Evolutionary conservation across 2,797 vertebrate genomes (phyloP).

Genomic region (Urophycis tenuis): DNA sequence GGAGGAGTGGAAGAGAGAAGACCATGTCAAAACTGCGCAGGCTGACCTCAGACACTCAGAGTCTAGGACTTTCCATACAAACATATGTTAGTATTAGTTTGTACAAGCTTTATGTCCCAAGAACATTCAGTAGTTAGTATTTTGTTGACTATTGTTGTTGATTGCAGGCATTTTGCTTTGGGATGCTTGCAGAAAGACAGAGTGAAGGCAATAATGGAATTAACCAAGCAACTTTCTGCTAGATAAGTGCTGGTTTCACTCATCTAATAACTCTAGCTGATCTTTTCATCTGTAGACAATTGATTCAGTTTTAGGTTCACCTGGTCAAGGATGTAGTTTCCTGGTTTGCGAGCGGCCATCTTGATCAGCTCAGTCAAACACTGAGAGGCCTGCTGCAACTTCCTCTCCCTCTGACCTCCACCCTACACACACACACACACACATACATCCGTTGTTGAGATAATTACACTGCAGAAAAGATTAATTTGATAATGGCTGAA

Average conservation of each 20-base stretch:
- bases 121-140: background rate
- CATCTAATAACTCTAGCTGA: background rate
- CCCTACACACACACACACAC: conserved; percentile 44
- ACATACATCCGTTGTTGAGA: background rate
- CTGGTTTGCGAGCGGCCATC: conserved; percentile 72
- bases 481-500: background rate
- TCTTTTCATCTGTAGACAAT: background rate
- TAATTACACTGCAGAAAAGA: background rate
- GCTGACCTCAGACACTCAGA: background rate
- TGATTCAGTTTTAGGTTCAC: conserved; percentile 50
- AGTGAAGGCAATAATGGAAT: background rate
- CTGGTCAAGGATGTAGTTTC: conserved; percentile 91
- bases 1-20: background rate
- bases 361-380: conserved; percentile 84
- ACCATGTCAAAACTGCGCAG: background rate
- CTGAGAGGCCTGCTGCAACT: conserved; percentile 80
- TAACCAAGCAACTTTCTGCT: background rate
- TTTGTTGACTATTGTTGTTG: background rate
- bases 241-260: background rate
- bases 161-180: background rate
- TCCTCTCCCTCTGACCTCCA: conserved; percentile 62
- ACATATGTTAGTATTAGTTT: background rate
- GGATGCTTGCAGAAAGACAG: background rate
- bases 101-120: background rate
- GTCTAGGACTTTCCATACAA: background rate